A percentile compares a stretch with the other conserved stretches of the same genome.
Evolutionary conservation across 2,113 vertebrate genomes (phyloP).

Genomic region (Chroicocephalus ridibundus): DNA sequence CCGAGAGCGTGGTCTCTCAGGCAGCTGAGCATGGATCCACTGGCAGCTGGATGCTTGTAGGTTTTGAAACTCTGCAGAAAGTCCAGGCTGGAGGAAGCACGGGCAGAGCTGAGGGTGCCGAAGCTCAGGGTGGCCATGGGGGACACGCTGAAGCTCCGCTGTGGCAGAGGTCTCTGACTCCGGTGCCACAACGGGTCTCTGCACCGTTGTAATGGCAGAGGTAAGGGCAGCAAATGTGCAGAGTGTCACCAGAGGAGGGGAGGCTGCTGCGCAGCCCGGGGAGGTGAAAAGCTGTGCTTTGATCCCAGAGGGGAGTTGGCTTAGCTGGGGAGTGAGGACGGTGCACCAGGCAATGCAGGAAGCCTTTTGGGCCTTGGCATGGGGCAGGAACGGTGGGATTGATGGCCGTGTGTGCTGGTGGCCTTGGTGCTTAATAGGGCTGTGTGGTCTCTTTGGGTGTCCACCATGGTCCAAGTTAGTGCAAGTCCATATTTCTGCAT

Average conservation of each 20-base stretch:
- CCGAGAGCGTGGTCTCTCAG: accelerated
- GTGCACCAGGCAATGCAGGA: background rate
- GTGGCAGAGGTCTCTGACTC: background rate
- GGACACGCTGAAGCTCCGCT: background rate
- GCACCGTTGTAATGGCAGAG: background rate
- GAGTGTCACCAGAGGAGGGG: background rate
- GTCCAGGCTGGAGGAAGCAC: background rate
- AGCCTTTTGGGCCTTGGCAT: background rate
- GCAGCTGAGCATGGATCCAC: accelerated
- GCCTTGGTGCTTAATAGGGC: accelerated
- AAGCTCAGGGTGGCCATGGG: background rate
- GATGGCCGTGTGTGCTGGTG: background rate
- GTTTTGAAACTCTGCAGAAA: background rate
- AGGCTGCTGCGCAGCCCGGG: background rate
- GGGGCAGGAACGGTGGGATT: background rate
- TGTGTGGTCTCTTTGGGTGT: background rate
- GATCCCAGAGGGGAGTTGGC: background rate
- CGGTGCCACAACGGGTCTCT: background rate
- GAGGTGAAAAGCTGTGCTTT: background rate
- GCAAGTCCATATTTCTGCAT: background rate
- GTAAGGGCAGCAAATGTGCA: background rate
- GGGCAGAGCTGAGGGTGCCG: background rate
- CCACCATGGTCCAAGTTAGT: background rate
- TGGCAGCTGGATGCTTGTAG: background rate
- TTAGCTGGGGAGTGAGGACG: background rate